A percentile compares a stretch with the other conserved stretches of the same genome.
Conservation (phyloP, 53 echinoderm and acorn worm species). For the Astropecten irregularis region DNA sequence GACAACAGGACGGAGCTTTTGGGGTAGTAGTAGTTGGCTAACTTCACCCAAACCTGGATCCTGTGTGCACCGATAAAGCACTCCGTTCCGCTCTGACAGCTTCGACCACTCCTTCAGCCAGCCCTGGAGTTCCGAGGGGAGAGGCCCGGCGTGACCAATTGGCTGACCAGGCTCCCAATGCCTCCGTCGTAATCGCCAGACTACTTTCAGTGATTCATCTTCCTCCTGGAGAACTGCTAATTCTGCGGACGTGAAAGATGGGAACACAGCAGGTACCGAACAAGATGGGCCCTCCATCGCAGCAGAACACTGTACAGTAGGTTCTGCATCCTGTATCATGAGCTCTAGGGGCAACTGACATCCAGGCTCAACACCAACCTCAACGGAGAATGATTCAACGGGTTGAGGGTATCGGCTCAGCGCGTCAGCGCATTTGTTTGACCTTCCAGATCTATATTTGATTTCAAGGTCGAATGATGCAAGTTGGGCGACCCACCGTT, state of each 20-base stretch:
- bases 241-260: conserved; percentile 21
- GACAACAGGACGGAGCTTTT: not conserved
- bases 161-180: conserved; percentile 29
- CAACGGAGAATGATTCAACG: not conserved
- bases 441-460: conserved; percentile 37
- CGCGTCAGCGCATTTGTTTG: conserved; percentile 68
- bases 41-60: conserved; percentile 4
- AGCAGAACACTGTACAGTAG: not conserved
- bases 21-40: conserved; percentile 13
- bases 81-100: not conserved
- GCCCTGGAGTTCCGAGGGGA: not conserved
- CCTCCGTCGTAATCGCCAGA: not conserved
- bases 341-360: conserved; percentile 1
- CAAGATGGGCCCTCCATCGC: not conserved
- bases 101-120: conserved; percentile 21
- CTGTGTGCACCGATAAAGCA: conserved; percentile 21
- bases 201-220: conserved; percentile 17
- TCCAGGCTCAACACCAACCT: not conserved
- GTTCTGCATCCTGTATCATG: not conserved
- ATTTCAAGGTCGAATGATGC: conserved; percentile 54
- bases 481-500: conserved; percentile 59
- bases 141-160: not conserved
- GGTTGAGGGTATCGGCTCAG: conserved; percentile 31
- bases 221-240: conserved; percentile 30
- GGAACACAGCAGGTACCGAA: conserved; percentile 6